Percentiles rank a stretch among this genome's conserved stretches.
These are phyloP conservation scores for Papilio machaon DNA, from an alignment of 1,140 invertebrate genomes.

Conservation along the genomic window DNA sequence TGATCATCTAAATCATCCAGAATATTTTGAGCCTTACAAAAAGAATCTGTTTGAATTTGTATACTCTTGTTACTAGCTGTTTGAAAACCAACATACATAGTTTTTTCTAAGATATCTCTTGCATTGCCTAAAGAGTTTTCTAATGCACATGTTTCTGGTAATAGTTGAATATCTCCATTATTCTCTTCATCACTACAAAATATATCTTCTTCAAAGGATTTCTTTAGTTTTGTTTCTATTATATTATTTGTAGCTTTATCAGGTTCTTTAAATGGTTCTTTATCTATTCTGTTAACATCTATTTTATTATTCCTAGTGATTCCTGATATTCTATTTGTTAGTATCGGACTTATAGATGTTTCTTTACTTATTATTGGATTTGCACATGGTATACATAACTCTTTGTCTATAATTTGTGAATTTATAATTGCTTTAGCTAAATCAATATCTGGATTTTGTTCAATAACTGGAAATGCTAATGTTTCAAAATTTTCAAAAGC, in stretches of 20 bases:
- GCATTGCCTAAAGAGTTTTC: slow-evolving; percentile 61
- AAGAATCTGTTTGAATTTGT: slow-evolving; percentile 64
- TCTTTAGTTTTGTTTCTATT: slow-evolving; percentile 34
- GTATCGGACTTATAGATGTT: slow-evolving; percentile 14
- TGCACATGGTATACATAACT: slow-evolving; percentile 49
- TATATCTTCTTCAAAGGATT: slow-evolving; percentile 58
- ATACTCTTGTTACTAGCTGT: slow-evolving; percentile 75
- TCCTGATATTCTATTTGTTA: slow-evolving; percentile 7
- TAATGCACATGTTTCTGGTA: slow-evolving; percentile 69
- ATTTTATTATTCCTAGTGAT: not conserved
- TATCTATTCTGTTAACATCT: not conserved
- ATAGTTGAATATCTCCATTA: slow-evolving; percentile 48
- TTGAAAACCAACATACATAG: slow-evolving; percentile 75
- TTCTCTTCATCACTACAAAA: slow-evolving; percentile 77
- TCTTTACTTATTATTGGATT: slow-evolving; percentile 9
- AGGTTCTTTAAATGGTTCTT: slow-evolving; percentile 13
- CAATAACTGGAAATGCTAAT: slow-evolving; percentile 60
- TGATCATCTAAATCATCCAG: slow-evolving; percentile 50
- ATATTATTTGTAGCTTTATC: slow-evolving; percentile 13
- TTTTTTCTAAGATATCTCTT: slow-evolving; percentile 59
- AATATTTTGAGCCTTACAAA: slow-evolving; percentile 68
- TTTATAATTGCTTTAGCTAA: slow-evolving; percentile 62
- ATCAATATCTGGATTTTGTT: slow-evolving; percentile 53
- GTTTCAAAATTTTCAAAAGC: slow-evolving; percentile 72
- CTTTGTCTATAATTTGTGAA: slow-evolving; percentile 62